Evolutionary conservation across 1,140 invertebrate genomes (phyloP).

Genomic region (Coelopa frigida): DNA sequence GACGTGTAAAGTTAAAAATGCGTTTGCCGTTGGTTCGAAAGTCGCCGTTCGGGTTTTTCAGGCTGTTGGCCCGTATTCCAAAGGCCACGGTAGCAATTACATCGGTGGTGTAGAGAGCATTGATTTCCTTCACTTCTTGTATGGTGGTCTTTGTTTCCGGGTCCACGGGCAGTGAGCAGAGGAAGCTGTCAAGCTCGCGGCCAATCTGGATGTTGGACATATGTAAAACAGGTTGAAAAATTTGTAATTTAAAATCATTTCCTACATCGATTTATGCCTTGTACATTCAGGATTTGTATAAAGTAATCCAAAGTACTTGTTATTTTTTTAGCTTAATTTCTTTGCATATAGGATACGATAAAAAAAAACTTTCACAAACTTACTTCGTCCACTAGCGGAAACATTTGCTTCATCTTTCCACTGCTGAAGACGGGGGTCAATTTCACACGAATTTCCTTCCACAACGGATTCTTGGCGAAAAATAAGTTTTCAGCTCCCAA

Average conservation of each 20-base stretch:
- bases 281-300: too few species aligned
- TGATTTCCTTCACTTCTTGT: slow-evolving; percentile 45
- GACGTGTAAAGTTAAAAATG: slow-evolving; percentile 48
- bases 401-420: slow-evolving; percentile 52
- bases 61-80: slow-evolving; percentile 51
- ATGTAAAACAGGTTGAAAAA: background rate
- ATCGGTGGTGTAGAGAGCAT: slow-evolving; percentile 51
- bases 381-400: slow-evolving; percentile 46
- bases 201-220: slow-evolving; percentile 30
- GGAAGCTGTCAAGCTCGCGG: slow-evolving; percentile 23
- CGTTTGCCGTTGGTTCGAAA: slow-evolving; percentile 43
- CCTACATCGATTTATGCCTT: too few species aligned
- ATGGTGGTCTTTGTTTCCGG: slow-evolving; percentile 3
- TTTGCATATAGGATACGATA: too few species aligned
- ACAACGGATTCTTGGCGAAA: slow-evolving; percentile 34
- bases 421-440: slow-evolving; percentile 52
- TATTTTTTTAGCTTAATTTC: too few species aligned
- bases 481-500: slow-evolving; percentile 35
- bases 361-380: background rate
- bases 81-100: slow-evolving; percentile 54
- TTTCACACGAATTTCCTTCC: slow-evolving; percentile 50
- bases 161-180: slow-evolving; percentile 5
- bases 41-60: slow-evolving; percentile 46
- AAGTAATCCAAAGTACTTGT: too few species aligned
- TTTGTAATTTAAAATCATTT: background rate